phyloP scores from a whole-genome alignment of 2,113 vertebrate genomes.

The Variabilichromis moorii region DNA sequence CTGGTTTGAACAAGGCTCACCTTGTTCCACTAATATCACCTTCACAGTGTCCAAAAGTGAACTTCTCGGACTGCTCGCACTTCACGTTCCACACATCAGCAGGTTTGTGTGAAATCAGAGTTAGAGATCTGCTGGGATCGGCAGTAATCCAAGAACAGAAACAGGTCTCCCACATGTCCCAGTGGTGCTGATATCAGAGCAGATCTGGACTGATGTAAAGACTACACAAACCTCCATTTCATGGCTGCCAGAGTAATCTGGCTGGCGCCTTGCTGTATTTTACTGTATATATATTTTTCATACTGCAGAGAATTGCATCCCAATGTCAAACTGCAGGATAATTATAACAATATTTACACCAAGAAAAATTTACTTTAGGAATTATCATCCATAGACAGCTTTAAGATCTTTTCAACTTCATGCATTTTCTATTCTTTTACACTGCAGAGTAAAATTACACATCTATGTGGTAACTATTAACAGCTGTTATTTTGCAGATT shows the following conservation, averaged over 20 bases:
- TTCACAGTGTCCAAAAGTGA: not conserved
- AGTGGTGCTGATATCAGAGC: conserved; percentile 4
- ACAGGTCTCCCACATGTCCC: conserved; percentile 20
- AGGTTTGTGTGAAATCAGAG: conserved; percentile 45
- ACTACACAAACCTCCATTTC: not conserved
- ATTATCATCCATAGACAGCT: not conserved
- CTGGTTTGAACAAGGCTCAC: not conserved
- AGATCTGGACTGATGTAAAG: conserved; percentile 26
- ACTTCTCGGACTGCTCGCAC: not conserved
- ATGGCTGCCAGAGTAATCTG: not conserved
- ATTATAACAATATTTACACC: not conserved
- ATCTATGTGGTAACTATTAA: not conserved
- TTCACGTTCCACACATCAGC: conserved; percentile 51
- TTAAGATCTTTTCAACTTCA: not conserved
- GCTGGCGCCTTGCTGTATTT: not conserved
- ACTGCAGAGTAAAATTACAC: not conserved
- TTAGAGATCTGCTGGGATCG: conserved; percentile 54
- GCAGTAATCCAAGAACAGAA: conserved; percentile 3
- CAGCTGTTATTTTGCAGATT: not conserved
- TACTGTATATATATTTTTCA: not conserved
- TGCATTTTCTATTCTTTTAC: not conserved
- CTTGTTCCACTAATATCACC: conserved; percentile 14
- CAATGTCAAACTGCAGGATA: not conserved
- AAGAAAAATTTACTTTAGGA: not conserved
- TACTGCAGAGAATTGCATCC: not conserved